These are phyloP conservation scores for Agraylea sexmaculata DNA, from an alignment of 1,140 invertebrate genomes.

Conservation along the genomic window DNA sequence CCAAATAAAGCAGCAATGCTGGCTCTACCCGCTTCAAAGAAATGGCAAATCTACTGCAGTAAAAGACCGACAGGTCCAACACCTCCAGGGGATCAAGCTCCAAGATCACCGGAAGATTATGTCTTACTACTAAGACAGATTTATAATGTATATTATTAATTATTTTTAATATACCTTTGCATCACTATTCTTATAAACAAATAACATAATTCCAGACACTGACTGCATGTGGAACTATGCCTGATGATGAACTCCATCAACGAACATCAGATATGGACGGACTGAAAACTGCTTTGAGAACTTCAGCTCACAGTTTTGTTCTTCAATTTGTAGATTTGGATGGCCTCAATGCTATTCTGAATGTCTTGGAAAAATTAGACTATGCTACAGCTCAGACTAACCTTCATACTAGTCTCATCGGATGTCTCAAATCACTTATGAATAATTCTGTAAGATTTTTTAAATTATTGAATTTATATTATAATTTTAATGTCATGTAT, in stretches of 20 bases:
- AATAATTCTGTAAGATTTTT: constrained; percentile 79
- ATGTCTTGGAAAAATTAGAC: constrained; percentile 72
- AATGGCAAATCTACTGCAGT: constrained; percentile 96
- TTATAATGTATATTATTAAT: constrained; percentile 50
- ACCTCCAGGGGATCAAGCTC: constrained; percentile 41
- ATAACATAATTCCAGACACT: constrained; percentile 26
- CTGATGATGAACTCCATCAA: constrained; percentile 51
- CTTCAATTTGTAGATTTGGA: constrained; percentile 82
- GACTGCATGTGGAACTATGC: constrained; percentile 36
- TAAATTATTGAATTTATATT: not conserved
- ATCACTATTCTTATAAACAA: not conserved
- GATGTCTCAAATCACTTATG: constrained; percentile 92
- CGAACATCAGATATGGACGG: constrained; percentile 76
- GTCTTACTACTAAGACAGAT: constrained; percentile 72
- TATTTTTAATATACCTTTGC: not conserved
- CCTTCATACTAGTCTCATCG: constrained; percentile 82
- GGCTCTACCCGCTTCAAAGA: constrained; percentile 83
- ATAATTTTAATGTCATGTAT: constrained; percentile 1
- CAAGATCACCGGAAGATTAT: constrained; percentile 74
- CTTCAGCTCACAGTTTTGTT: constrained; percentile 94
- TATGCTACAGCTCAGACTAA: constrained; percentile 70
- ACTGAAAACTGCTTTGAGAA: constrained; percentile 83
- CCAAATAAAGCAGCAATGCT: constrained; percentile 88
- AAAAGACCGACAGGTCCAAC: constrained; percentile 59
- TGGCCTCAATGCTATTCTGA: constrained; percentile 69